phyloP scores from a whole-genome alignment of 2,888 invertebrate genomes.

The Leucoma salicis region DNA sequence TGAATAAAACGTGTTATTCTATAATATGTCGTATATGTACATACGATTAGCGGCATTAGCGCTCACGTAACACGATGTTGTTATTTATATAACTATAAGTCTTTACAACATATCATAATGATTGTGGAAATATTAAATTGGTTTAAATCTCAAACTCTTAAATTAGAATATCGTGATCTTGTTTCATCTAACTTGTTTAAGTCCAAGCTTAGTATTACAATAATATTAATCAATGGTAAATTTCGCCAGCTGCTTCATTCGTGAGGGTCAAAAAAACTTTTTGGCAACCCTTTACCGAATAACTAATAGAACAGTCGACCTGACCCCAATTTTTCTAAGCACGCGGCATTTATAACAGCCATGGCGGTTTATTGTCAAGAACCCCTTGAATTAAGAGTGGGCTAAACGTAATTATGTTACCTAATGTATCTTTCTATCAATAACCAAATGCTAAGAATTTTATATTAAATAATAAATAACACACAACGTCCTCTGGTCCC shows the following conservation, averaged over 20 bases:
- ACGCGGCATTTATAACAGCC: conserved; percentile 41
- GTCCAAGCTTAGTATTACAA: conserved; percentile 56
- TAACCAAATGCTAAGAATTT: conserved; percentile 16
- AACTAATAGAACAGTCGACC: conserved; percentile 45
- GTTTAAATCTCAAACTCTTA: not conserved
- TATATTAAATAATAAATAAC: not conserved
- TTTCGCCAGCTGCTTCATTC: conserved; percentile 61
- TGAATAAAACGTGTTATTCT: conserved; percentile 51
- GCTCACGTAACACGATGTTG: conserved; percentile 26
- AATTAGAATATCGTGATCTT: conserved; percentile 51
- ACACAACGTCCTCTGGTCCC: too few species aligned
- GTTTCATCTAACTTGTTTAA: conserved; percentile 33
- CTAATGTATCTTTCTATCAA: conserved; percentile 21
- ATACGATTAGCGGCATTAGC: conserved; percentile 21
- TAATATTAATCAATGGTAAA: conserved; percentile 58
- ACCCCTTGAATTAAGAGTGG: conserved; percentile 33
- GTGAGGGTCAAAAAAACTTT: conserved; percentile 60
- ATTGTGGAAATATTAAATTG: not conserved
- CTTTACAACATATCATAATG: not conserved
- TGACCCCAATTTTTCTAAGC: conserved; percentile 59
- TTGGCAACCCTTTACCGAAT: conserved; percentile 71
- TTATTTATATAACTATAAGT: conserved; percentile 11
- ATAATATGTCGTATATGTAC: conserved; percentile 23
- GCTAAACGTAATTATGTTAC: conserved; percentile 26
- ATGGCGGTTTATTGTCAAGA: conserved; percentile 43